These are phyloP conservation scores for Rhinolophus sinicus DNA, from an alignment of 2,113 vertebrate species.

Conservation along the genomic window DNA sequence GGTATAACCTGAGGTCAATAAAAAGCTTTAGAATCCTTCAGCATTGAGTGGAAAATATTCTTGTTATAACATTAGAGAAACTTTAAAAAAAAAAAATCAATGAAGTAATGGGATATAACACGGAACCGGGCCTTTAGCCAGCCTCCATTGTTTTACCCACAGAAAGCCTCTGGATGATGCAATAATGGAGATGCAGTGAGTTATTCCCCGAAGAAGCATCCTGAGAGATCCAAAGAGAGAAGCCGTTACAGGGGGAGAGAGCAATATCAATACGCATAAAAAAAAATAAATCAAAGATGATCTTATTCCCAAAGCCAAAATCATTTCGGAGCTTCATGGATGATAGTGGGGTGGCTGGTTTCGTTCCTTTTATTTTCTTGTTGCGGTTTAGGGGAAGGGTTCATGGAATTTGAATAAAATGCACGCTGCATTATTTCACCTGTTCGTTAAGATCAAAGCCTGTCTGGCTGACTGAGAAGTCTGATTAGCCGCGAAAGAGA, in stretches of 20 bases:
- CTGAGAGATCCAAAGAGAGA: neutral
- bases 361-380: neutral
- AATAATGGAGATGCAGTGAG: neutral
- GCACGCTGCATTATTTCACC: neutral
- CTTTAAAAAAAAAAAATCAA: constrained; percentile 54
- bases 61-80: constrained; percentile 66
- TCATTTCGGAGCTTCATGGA: too few species aligned
- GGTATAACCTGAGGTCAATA: constrained; percentile 14
- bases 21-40: constrained; percentile 45
- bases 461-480: neutral
- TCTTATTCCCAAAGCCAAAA: neutral
- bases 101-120: constrained; percentile 55
- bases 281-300: neutral
- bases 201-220: neutral
- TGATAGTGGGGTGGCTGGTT: neutral
- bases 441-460: neutral
- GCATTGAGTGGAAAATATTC: constrained; percentile 58
- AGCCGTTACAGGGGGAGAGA: neutral
- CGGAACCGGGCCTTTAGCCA: neutral
- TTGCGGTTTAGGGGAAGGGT: neutral
- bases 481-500: neutral
- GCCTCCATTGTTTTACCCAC: neutral
- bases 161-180: neutral
- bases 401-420: neutral
- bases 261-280: neutral